Percentiles rank a stretch among this genome's conserved stretches.
Evolutionary conservation across 64 coral and sea anemone genomes (phyloP).

Genomic region (Astreopora myriophthalma): DNA sequence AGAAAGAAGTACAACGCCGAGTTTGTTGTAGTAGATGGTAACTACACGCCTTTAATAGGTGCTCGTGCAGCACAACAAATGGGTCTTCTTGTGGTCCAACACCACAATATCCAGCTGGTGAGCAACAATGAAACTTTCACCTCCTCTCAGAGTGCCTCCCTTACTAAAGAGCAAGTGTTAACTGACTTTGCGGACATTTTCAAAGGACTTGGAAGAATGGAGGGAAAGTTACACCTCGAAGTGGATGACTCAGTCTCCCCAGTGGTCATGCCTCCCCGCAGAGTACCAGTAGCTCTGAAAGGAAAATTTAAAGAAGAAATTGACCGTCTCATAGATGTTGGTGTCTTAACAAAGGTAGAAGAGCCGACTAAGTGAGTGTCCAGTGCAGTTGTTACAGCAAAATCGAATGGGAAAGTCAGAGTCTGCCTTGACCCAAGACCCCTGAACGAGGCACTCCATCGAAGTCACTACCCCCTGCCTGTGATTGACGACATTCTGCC

Average conservation of each 20-base stretch:
- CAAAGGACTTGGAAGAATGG: no score
- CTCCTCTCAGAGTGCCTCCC: background rate
- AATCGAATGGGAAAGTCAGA: conserved; percentile 5
- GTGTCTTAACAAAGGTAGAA: background rate
- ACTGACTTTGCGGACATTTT: background rate
- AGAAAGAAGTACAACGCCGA: background rate
- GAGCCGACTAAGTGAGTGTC: conserved; percentile 24
- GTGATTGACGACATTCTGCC: background rate
- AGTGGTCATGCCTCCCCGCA: background rate
- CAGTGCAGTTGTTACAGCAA: conserved; percentile 1
- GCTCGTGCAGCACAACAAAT: background rate
- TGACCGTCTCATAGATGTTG: no score
- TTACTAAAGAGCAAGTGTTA: background rate
- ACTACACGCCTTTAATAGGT: background rate
- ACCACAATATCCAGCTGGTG: background rate
- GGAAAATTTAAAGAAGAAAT: background rate
- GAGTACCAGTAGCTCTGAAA: background rate
- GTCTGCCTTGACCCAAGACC: background rate
- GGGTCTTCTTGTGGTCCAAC: background rate
- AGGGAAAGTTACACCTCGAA: no score
- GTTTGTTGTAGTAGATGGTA: background rate
- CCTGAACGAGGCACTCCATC: background rate
- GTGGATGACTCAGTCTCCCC: background rate
- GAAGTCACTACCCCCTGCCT: background rate
- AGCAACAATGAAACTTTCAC: no score